Evolutionary conservation across 64 coral and sea anemone species (phyloP), one percentile per base, ranked within the genome.

Genomic region (Pachyseris speciosa): DNA sequence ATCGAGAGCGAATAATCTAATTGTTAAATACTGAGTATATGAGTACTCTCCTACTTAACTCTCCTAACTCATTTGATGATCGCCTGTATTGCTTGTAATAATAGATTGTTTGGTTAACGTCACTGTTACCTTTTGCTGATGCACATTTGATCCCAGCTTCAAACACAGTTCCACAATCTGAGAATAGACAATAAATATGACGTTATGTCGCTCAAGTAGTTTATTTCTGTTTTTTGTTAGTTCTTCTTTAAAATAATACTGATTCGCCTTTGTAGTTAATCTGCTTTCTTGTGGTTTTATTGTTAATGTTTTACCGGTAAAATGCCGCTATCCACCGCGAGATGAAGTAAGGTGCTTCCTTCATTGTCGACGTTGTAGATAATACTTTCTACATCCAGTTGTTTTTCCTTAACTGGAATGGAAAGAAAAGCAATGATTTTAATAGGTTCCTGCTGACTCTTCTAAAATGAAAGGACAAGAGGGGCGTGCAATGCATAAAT

Each of bases 301-400:
- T 45, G 43, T 45, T 45, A 11, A 6, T 11, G 11, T 67, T 86
- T 75, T 79, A 96, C 95, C 29, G 86, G 78, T 20, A 93, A 26
- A 69, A 90, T 93, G 30, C 95, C 95, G 59, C 95, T 96, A 58
- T 96, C 91, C 19, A 96, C 95, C 8, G 95, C 95, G 1, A 96
- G 28, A 93, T 96, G 95, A 19, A 96, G 68, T 33, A 96, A 78
- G 19, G 95, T 93, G 47, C 90, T 93, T 52, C 95, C 95, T 31
- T 93, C 90, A 59, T 69, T 59, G 11, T 93, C 95, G 37, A 85
- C 91, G 31, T 90, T 86, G 48, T 86, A 86, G 25, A 96, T 37
- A 11, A 96, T 36, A 26, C 36, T 75, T 24, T 70, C 86, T 88
- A 87, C 37, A 74, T 85, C 80, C 0, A 88, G 72, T 32, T 87